These are phyloP conservation scores for Lasioglossum oenotherae DNA, from an alignment of 2,888 invertebrate genomes.

Conservation along the genomic window DNA sequence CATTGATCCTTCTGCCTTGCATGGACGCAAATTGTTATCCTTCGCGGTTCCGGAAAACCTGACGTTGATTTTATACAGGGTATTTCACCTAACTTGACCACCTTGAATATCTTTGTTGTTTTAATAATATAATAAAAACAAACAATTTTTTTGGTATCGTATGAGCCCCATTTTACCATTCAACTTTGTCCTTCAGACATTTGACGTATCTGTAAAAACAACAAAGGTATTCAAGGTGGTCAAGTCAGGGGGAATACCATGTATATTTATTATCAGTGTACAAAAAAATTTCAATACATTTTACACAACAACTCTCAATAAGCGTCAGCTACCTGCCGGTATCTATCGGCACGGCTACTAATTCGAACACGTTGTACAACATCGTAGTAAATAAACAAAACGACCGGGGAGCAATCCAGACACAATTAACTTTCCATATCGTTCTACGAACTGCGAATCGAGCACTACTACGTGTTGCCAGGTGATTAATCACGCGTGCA, in stretches of 20 bases:
- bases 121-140: no score
- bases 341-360: background rate
- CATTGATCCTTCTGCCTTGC: slow-evolving; percentile 38
- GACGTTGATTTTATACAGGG: no score
- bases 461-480: slow-evolving; percentile 16
- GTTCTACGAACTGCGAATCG: background rate
- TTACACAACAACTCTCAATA: background rate
- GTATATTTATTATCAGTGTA: no score
- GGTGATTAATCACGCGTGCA: slow-evolving; percentile 30
- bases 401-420: background rate
- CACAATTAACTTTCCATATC: background rate
- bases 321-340: background rate
- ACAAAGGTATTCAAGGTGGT: no score
- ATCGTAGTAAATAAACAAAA: background rate
- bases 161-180: no score
- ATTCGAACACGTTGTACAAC: background rate
- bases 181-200: no score
- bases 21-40: background rate
- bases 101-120: no score
- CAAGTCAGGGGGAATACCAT: no score
- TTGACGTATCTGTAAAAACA: no score
- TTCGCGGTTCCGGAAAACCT: background rate
- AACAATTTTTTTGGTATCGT: no score
- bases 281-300: no score
- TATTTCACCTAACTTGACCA: no score